Base-by-base conservation (phyloP, 2,113 vertebrate genomes). In the Phalacrocorax carbo region DNA sequence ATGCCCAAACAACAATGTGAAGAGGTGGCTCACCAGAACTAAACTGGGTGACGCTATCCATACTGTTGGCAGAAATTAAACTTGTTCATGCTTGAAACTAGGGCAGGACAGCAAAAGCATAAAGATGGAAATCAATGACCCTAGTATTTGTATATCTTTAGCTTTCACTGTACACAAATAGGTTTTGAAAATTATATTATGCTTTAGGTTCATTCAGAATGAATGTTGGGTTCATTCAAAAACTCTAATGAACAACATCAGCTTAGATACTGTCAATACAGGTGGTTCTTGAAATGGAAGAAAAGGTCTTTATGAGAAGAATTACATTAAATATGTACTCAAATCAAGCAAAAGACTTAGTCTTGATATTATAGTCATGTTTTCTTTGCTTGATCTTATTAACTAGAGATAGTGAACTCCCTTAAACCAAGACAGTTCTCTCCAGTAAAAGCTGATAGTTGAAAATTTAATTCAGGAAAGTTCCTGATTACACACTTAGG, bases 31-130 rank as follows among this genome's bases (percentile, higher is more conserved):
- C 52, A 40, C 13, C 2, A 2, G 52, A 82, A 11, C 17, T 75
- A 36, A 79, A 38, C n/a, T n/a, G 15, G 3, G 4, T 79, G 44
- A 64, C 3, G 1, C 12, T 55, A 34, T 13, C 38, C 1, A 1
- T 32, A 29, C 3, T 49, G 25, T 18, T 77, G 29, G 8, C 25
- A 88, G 14, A 84, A 66, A 78, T 55, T 14, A 81, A 34, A 49
- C 10, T 17, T 40, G 2, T 32, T 81, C 7, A 1, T n/a, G 13
- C 22, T 77, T 92, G 17, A 76, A 88, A 60, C 11, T 42, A 51
- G 20, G 27, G 70, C 32, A 58, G 32, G 4, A 27, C 23, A 79
- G 19, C 15, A 82, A 72, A 71, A 79, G 6, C 48, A 51, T 90
- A 51, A 71, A 51, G 14, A 48, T 15, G 15, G 7, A 5, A n/a